A percentile compares a stretch with the other conserved stretches of the same genome.
Conservation (phyloP, 1,140 invertebrate species). For the Scylla paramamosain region DNA sequence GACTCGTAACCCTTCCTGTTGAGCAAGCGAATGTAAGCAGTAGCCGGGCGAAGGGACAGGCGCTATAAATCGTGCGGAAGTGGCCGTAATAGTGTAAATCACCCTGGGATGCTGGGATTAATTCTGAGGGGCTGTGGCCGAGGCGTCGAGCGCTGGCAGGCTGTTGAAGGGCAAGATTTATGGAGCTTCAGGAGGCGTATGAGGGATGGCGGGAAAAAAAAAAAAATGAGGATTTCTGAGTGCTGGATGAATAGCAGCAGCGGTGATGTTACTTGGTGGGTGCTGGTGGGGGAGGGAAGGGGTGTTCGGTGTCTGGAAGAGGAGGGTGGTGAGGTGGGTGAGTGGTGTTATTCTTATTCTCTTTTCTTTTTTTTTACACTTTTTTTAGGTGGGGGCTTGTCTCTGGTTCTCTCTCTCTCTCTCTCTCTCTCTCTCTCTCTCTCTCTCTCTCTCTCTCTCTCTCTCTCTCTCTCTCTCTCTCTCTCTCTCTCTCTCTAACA, state of each 20-base stretch:
- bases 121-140: neutral
- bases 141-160: neutral
- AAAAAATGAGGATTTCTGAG: neutral
- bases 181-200: neutral
- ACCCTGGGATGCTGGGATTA: neutral
- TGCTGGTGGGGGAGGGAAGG: too few relatives aligned
- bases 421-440: neutral
- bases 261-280: too few relatives aligned
- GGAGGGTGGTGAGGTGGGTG: too few relatives aligned
- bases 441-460: neutral
- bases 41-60: neutral
- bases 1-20: conserved; percentile 5
- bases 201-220: neutral
- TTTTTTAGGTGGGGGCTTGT: too few relatives aligned
- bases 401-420: neutral
- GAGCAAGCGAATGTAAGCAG: conserved; percentile 34
- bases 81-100: conserved; percentile 13
- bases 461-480: neutral
- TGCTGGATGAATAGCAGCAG: too few relatives aligned
- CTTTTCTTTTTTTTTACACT: neutral
- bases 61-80: neutral
- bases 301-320: too few relatives aligned
- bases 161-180: neutral
- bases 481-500: neutral
- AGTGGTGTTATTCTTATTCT: neutral